Conservation (phyloP, 2,888 invertebrate species). For the Phaedon cochleariae region DNA sequence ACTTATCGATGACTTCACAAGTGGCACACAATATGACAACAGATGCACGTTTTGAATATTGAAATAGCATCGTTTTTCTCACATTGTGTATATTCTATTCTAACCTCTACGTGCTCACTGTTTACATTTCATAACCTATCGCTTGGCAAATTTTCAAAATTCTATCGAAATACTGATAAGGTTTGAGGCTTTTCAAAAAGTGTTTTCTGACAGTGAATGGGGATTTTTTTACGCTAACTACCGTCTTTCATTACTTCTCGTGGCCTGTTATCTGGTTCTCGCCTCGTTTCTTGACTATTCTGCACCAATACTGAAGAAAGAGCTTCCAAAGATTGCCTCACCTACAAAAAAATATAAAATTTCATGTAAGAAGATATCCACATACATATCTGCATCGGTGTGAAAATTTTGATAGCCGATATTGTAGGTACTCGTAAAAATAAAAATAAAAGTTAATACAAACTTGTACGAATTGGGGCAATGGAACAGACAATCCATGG, state of each 20-base stretch:
- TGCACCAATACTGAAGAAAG: conserved; percentile 71
- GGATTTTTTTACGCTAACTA: conserved; percentile 32
- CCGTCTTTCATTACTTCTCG: conserved; percentile 30
- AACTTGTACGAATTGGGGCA: no score
- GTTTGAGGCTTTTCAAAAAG: conserved; percentile 15
- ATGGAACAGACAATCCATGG: no score
- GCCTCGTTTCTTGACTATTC: conserved; percentile 36
- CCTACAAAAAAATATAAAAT: conserved; percentile 64
- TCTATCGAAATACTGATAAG: conserved; percentile 39
- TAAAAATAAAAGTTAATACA: no score
- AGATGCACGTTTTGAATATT: no score
- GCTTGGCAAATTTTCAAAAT: conserved; percentile 20
- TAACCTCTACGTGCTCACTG: no score
- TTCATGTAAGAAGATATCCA: background rate
- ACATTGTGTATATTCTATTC: no score
- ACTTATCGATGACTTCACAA: no score
- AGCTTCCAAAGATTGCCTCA: conserved; percentile 82
- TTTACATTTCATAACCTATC: conserved; percentile 18
- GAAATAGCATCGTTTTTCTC: no score
- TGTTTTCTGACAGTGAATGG: background rate
- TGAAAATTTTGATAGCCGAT: no score
- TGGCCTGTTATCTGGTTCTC: conserved; percentile 29
- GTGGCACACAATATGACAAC: no score
- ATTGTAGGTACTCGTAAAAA: no score
- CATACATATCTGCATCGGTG: background rate